phyloP scores from a whole-genome alignment of 1,140 invertebrate genomes.

The Armadillidium nasatum region DNA sequence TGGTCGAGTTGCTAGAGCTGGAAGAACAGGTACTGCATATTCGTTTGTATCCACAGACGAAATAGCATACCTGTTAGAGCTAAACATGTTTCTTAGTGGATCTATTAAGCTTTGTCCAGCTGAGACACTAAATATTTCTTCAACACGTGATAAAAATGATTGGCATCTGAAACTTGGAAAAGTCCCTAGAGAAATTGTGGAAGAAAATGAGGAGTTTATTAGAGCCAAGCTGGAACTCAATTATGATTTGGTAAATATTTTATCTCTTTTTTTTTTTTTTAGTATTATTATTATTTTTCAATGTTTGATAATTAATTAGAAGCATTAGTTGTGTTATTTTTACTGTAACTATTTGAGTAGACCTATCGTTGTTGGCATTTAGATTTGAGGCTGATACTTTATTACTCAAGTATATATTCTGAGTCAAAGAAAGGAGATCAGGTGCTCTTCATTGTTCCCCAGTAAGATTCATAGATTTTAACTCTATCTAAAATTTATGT shows the following conservation, averaged over 20 bases:
- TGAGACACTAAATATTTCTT: background rate
- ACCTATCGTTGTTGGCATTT: too few species aligned
- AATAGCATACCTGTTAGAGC: conserved; percentile 82
- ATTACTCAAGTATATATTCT: too few species aligned
- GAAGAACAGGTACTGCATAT: conserved; percentile 79
- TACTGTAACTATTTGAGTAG: too few species aligned
- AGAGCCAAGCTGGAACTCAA: conserved; percentile 1
- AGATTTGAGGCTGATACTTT: too few species aligned
- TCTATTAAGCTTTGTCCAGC: conserved; percentile 43
- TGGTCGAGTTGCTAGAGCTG: conserved; percentile 92
- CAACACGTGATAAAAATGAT: conserved; percentile 8
- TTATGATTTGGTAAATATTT: background rate
- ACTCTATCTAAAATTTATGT: too few species aligned
- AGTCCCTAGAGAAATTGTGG: conserved; percentile 26
- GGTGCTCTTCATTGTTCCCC: too few species aligned
- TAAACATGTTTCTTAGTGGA: conserved; percentile 86
- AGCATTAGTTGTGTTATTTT: too few species aligned
- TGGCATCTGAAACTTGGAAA: conserved; percentile 23
- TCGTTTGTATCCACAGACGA: conserved; percentile 86
- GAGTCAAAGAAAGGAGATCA: too few species aligned
- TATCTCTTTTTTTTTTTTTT: too few species aligned
- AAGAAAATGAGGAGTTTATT: background rate
- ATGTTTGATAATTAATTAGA: too few species aligned
- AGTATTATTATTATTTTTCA: too few species aligned
- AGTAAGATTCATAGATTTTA: too few species aligned